Evolutionary conservation across 2,797 vertebrate species (phyloP), one percentile per base, ranked within the genome.

Genomic region (Sebastes reedi): DNA sequence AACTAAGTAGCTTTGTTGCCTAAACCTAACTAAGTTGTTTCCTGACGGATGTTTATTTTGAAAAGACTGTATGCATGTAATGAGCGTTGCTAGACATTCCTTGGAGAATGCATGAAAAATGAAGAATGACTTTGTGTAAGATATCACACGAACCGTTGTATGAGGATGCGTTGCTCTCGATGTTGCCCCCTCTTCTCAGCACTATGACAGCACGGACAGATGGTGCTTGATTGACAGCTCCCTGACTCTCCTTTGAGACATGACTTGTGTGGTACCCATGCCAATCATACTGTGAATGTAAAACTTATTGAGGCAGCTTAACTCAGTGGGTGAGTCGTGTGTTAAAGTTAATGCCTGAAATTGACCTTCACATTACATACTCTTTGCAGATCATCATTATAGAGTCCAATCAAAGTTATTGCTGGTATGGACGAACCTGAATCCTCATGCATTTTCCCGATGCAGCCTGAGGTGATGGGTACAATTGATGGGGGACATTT

Each of bases 381-480:
- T 34, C n/a, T 72, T 55, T 65, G 14, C 27, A 22, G 20, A 72
- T 55, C 29, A 56, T 64, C n/a, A 50, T 55, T 52, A 50, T 61
- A 39, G 25, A 54, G 39, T 68, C 32, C 42, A 79, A 59, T 61
- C 14, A 64, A 67, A 27, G 67, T 67, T 74, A 78, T 32, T 75
- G 14, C 64, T 27, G 20, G 3, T n/a, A 61, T 25, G 13, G 54
- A 67, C 30, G 67, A 76, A 73, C 24, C 58, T 72, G 65, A 74
- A 73, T 73, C 50, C 13, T 42, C 14, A 18, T 29, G 50, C 62
- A 27, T 62, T n/a, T 70, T 2, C 30, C 30, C 5, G 1, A 50
- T 24, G 30, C 11, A 20, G 46, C 46, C 46, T 80, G 11, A 64
- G 75, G 32, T 68, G 52, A 81, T 66, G 1, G 36, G 2, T 32